Percentiles rank a stretch among this genome's conserved stretches.
These are phyloP conservation scores for Pilophorus perplexus DNA, from an alignment of 2,888 invertebrate species.

Conservation along the genomic window DNA sequence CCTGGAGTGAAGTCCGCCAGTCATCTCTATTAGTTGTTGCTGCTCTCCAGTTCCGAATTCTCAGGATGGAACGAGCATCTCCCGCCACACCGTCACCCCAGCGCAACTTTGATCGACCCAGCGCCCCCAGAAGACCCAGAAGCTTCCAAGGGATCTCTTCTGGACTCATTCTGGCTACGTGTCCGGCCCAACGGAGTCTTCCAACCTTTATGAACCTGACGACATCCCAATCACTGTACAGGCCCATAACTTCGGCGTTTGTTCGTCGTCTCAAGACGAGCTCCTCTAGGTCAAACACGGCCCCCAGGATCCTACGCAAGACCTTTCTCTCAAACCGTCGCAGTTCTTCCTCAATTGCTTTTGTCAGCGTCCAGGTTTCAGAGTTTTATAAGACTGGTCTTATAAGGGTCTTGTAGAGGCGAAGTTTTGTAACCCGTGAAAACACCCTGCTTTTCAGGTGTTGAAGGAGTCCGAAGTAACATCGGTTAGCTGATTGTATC, in stretches of 20 bases:
- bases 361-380: no score
- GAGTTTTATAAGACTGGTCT: neutral
- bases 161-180: neutral
- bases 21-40: no score
- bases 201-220: neutral
- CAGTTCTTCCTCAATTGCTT: no score
- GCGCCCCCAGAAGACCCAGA: no score
- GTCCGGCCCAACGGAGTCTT: neutral
- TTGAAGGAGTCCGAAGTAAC: neutral
- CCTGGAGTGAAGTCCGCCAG: no score
- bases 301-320: neutral
- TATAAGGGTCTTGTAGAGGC: neutral
- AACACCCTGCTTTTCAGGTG: conserved; percentile 1
- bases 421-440: neutral
- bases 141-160: neutral
- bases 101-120: no score
- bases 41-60: no score
- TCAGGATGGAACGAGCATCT: no score
- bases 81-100: no score
- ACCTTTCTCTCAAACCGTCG: neutral
- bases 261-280: neutral
- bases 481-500: neutral
- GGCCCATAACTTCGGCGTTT: neutral
- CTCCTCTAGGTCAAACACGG: neutral
- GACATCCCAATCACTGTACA: neutral